These are phyloP conservation scores for Melanogrammus aeglefinus DNA, from an alignment of 2,797 vertebrate genomes.

Conservation along the genomic window DNA sequence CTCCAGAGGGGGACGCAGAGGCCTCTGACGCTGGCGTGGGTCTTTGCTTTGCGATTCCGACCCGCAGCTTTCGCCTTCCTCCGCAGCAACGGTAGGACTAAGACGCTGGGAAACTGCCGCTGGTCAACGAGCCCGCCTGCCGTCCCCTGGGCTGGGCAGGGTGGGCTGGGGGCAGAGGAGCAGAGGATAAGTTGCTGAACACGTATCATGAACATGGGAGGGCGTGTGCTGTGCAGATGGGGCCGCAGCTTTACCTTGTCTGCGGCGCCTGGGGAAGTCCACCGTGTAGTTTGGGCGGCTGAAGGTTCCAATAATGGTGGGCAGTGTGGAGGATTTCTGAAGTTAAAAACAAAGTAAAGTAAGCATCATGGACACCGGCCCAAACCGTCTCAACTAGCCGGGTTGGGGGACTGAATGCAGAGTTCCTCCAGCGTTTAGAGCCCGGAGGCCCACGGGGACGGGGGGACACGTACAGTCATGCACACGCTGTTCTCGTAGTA, in stretches of 20 bases:
- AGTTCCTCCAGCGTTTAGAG: not conserved
- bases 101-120: not conserved
- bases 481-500: too few species aligned
- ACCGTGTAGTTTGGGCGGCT: slow-evolving; percentile 17
- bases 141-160: slow-evolving; percentile 4
- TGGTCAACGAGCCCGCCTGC: not conserved
- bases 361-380: not conserved
- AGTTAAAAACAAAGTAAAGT: slow-evolving; percentile 5
- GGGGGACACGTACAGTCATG: slow-evolving; percentile 52
- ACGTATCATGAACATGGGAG: not conserved
- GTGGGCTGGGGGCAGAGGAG: slow-evolving; percentile 36
- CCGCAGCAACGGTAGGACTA: not conserved
- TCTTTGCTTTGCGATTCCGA: slow-evolving; percentile 7
- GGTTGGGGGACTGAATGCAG: too few species aligned
- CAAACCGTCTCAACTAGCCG: not conserved
- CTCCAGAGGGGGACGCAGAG: slow-evolving; percentile 6
- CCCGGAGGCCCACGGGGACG: not conserved
- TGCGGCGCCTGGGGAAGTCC: slow-evolving; percentile 13
- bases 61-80: slow-evolving; percentile 44
- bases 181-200: not conserved
- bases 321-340: slow-evolving; percentile 27
- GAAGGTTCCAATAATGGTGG: slow-evolving; percentile 5
- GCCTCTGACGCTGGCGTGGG: not conserved
- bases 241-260: slow-evolving; percentile 39
- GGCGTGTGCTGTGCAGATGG: not conserved